Percentiles rank a stretch among this genome's conserved stretches.
Conservation (phyloP, 2,113 vertebrate species). For the Xyliphius kryptos region DNA sequence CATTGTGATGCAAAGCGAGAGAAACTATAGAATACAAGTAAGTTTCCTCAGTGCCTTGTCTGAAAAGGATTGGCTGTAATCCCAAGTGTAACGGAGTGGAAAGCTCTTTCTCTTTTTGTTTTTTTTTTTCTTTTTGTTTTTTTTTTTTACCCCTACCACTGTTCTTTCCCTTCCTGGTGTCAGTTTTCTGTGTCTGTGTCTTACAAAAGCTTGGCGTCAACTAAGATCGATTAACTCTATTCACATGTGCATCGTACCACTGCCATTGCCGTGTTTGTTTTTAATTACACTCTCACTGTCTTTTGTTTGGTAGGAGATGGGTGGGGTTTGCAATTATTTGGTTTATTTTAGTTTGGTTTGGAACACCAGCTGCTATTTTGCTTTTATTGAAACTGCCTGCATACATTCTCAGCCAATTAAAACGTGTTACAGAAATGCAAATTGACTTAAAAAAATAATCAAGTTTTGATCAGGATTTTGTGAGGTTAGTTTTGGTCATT, state of each 20-base stretch:
- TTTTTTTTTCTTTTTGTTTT: slow-evolving; percentile 14
- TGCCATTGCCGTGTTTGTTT: slow-evolving; percentile 33
- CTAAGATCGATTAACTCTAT: slow-evolving; percentile 41
- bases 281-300: slow-evolving; percentile 34
- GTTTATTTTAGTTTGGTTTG: slow-evolving; percentile 11
- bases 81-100: slow-evolving; percentile 32
- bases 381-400: not conserved
- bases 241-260: slow-evolving; percentile 12
- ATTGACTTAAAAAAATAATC: no score
- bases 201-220: slow-evolving; percentile 29
- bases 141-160: slow-evolving; percentile 10
- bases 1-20: slow-evolving; percentile 44
- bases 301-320: slow-evolving; percentile 26
- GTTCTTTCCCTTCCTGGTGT: slow-evolving; percentile 38
- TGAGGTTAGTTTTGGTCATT: no score
- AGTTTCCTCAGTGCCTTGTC: slow-evolving; percentile 30
- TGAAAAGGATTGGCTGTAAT: slow-evolving; percentile 40
- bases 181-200: slow-evolving; percentile 28
- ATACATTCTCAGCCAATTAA: no score
- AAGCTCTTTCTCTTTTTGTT: slow-evolving; percentile 22
- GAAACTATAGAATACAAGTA: slow-evolving; percentile 33
- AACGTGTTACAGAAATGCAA: no score
- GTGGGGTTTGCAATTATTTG: slow-evolving; percentile 20
- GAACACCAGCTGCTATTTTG: not conserved
- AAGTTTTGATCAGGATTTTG: no score